Conservation (phyloP, 2,888 invertebrate genomes). For the Euplagia quadripunctaria region DNA sequence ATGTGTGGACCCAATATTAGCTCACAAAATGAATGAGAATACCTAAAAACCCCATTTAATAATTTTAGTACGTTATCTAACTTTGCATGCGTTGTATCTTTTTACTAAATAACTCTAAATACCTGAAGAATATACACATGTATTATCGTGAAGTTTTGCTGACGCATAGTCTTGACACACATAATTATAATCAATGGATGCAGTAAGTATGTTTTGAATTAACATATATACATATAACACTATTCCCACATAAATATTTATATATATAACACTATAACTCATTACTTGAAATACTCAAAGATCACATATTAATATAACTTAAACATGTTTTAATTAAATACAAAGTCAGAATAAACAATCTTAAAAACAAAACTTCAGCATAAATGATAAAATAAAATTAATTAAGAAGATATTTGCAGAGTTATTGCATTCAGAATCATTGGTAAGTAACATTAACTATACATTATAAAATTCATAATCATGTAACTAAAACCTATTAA, state of each 20-base stretch:
- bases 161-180: background rate
- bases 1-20: background rate
- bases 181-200: background rate
- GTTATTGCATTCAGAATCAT: constrained; percentile 39
- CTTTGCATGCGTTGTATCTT: background rate
- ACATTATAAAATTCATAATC: constrained; percentile 27
- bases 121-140: background rate
- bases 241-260: background rate
- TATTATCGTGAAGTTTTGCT: background rate
- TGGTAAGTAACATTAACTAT: constrained; percentile 33
- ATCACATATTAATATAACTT: background rate
- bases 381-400: constrained; percentile 29
- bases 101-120: background rate
- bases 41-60: background rate
- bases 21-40: background rate
- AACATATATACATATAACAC: background rate
- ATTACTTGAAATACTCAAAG: background rate
- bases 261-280: background rate
- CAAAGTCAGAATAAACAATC: constrained; percentile 22
- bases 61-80: background rate
- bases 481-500: constrained; percentile 40
- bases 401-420: constrained; percentile 28
- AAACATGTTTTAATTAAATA: constrained; percentile 15
- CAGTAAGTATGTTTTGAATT: background rate
- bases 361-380: constrained; percentile 22